These are phyloP conservation scores for Carapus acus DNA, from an alignment of 2,797 vertebrate species.

Conservation along the genomic window DNA sequence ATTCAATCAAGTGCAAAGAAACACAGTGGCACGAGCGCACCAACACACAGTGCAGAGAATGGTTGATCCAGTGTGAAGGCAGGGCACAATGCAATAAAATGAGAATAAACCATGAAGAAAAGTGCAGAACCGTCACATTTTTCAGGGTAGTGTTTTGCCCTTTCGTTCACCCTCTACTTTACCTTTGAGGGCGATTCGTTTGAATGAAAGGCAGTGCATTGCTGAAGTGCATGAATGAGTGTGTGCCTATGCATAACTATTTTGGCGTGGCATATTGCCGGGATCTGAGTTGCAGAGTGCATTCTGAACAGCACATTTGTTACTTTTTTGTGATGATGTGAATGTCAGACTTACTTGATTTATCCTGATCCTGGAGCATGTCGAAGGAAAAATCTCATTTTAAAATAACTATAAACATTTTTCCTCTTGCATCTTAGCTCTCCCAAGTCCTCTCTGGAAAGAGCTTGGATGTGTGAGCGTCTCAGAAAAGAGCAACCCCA, in stretches of 20 bases:
- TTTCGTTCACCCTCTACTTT: slow-evolving; percentile 40
- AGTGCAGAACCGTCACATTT: slow-evolving; percentile 46
- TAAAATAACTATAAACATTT: slow-evolving; percentile 54
- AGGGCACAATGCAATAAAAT: slow-evolving; percentile 42
- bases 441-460: slow-evolving; percentile 44
- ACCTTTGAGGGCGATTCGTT: slow-evolving; percentile 47
- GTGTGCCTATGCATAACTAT: slow-evolving; percentile 15
- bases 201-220: slow-evolving; percentile 53
- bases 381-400: slow-evolving; percentile 38
- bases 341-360: slow-evolving; percentile 55
- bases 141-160: slow-evolving; percentile 43
- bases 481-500: slow-evolving; percentile 53
- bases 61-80: slow-evolving; percentile 45
- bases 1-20: slow-evolving; percentile 23
- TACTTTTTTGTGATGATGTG: slow-evolving; percentile 37
- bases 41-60: slow-evolving; percentile 6
- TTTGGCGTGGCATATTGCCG: slow-evolving; percentile 11
- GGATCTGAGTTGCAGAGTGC: slow-evolving; percentile 33
- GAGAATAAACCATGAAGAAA: slow-evolving; percentile 42
- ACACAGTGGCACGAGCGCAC: neutral
- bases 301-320: slow-evolving; percentile 39
- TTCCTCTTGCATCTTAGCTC: slow-evolving; percentile 28
- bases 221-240: slow-evolving; percentile 36
- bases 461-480: slow-evolving; percentile 47
- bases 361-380: slow-evolving; percentile 48